Evolutionary conservation across 2,113 vertebrate species (phyloP), one percentile per base, ranked within the genome.

Genomic region (Rhynchomys soricoides): DNA sequence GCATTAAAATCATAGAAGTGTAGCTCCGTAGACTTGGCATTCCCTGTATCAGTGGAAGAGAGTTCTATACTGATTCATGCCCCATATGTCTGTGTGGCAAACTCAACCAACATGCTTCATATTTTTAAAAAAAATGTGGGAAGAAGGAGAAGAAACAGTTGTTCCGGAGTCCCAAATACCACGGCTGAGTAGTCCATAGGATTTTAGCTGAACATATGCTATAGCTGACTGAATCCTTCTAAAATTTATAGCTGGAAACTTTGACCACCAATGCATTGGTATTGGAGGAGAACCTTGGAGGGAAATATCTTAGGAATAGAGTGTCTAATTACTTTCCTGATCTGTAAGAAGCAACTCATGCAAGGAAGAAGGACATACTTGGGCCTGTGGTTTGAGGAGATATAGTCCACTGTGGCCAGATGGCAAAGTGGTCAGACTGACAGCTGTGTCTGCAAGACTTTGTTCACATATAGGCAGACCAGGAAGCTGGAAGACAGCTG

Each of bases 161-260:
- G 15, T 96, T 70, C 68, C 57, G 13, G 24, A 87, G 11, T 52
- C 45, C 64, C 64, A n/a, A 55, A 17, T 40, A 6, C 29, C 9
- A 73, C 45, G 17, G 17, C 22, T 71, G 52, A 9, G 0, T 71
- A 37, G 59, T 81, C 81, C 37, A 29, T 34, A 21, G 34, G 52
- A 86, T 70, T 91, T 94, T 62, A 79, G 89, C n/a, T 82, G 71
- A 94, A n/a, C 59, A 4, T 77, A 70, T 71, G 48, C 11, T 29
- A 70, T 55, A 40, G 26, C 13, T 92, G 21, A 50, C 13, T 75
- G 9, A 64, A 17, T 83, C 29, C 12, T 48, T 55, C 29, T 64
- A 57, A 86, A 81, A 34, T 73, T 34, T 37, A 0, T 7, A 73
- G 4, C 5, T 48, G 37, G 31, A 64, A 86, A 93, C 43, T 17